A percentile compares a stretch with the other conserved stretches of the same genome.
Evolutionary conservation across 2,888 invertebrate species (phyloP).

Genomic region (Megaustenia siamemsis): DNA sequence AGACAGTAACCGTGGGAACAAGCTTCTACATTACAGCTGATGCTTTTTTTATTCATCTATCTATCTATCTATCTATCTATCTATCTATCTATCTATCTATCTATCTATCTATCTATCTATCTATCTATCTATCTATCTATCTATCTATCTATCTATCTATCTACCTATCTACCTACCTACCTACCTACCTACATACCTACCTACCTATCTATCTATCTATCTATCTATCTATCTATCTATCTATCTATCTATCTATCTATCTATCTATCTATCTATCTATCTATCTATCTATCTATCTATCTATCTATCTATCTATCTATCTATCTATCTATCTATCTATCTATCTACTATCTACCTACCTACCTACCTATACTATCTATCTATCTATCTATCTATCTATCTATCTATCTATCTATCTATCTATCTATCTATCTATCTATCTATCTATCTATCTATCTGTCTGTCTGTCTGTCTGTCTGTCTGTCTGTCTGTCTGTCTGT

Average conservation of each 20-base stretch:
- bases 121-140: not conserved
- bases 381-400: not conserved
- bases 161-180: not conserved
- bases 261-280: not conserved
- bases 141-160: not conserved
- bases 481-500: slow-evolving; percentile 29
- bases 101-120: not conserved
- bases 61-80: not conserved
- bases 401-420: slow-evolving; percentile 6
- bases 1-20: no score
- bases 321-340: not conserved
- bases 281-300: not conserved
- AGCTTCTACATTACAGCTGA: no score
- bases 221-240: not conserved
- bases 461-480: slow-evolving; percentile 6
- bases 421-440: not conserved
- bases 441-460: not conserved
- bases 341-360: not conserved
- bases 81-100: not conserved
- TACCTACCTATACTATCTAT: not conserved
- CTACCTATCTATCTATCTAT: not conserved
- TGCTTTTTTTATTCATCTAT: not conserved
- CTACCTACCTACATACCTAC: not conserved
- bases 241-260: not conserved
- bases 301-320: slow-evolving; percentile 9